Evolutionary conservation across 2,797 vertebrate genomes (phyloP).

Genomic region (Diceros bicornis): DNA sequence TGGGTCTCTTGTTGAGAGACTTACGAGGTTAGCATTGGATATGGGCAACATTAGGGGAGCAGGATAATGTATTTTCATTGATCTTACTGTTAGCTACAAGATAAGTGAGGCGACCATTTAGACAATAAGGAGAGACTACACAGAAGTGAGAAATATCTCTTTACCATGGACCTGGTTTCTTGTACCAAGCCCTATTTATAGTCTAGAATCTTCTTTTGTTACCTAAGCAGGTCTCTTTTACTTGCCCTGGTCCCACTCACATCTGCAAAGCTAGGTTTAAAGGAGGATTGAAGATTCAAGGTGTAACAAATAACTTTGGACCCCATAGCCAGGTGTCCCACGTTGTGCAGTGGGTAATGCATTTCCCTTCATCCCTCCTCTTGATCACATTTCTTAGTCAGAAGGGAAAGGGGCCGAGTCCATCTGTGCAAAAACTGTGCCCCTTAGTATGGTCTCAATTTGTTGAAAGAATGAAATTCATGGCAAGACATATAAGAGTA

Average conservation of each 20-base stretch:
- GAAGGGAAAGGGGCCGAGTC: neutral
- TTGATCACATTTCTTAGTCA: neutral
- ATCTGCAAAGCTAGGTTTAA: neutral
- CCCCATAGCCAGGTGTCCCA: neutral
- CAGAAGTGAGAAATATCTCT: neutral
- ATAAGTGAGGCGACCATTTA: neutral
- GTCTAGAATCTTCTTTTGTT: neutral
- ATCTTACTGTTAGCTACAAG: neutral
- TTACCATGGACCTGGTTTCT: neutral
- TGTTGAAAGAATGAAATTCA: constrained; percentile 1
- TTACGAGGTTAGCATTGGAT: neutral
- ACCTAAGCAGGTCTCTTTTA: neutral
- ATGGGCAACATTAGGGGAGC: neutral
- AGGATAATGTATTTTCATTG: neutral
- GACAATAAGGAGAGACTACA: neutral
- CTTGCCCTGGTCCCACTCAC: neutral
- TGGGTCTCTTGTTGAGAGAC: neutral
- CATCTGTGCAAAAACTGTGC: neutral
- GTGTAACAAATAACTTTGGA: neutral
- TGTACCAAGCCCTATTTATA: neutral
- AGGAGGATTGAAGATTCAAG: neutral
- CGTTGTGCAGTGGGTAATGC: neutral
- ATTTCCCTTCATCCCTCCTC: neutral
- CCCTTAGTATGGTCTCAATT: neutral
- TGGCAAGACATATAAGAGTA: neutral